These are phyloP conservation scores for Orius laevigatus DNA, from an alignment of 1,140 invertebrate genomes.

Conservation along the genomic window DNA sequence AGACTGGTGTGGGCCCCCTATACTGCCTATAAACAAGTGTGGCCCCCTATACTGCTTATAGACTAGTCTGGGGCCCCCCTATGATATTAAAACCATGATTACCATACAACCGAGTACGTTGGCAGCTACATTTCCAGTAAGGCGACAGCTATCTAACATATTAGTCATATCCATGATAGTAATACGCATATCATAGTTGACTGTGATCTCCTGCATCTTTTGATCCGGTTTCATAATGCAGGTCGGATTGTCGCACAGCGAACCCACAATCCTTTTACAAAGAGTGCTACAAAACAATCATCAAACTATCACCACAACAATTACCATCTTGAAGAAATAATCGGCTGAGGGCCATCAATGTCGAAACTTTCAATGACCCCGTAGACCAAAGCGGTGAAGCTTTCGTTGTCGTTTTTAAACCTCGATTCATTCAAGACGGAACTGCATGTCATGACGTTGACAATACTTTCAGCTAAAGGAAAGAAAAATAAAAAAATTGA, in stretches of 20 bases:
- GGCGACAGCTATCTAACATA: constrained; percentile 28
- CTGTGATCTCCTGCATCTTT: too few species aligned
- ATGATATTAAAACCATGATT: too few species aligned
- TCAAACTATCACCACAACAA: neutral
- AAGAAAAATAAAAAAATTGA: constrained; percentile 11
- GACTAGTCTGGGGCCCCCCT: too few species aligned
- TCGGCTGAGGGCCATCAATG: constrained; percentile 23
- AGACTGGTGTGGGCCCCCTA: too few species aligned
- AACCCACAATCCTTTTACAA: too few species aligned
- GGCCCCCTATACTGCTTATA: too few species aligned
- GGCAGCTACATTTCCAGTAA: constrained; percentile 30
- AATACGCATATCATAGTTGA: constrained; percentile 30
- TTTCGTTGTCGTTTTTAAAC: constrained; percentile 21
- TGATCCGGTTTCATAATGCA: too few species aligned
- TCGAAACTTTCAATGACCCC: constrained; percentile 30
- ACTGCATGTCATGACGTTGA: constrained; percentile 29
- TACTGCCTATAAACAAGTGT: too few species aligned
- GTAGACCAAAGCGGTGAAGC: constrained; percentile 29
- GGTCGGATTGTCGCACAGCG: too few species aligned
- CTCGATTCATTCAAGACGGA: constrained; percentile 25
- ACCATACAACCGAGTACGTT: constrained; percentile 26
- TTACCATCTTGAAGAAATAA: constrained; percentile 19
- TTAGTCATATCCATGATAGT: constrained; percentile 36
- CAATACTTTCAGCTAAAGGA: constrained; percentile 28
- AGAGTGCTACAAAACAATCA: too few species aligned